Base-by-base conservation (phyloP, 2,113 vertebrate species). In the Phoxinus phoxinus region DNA sequence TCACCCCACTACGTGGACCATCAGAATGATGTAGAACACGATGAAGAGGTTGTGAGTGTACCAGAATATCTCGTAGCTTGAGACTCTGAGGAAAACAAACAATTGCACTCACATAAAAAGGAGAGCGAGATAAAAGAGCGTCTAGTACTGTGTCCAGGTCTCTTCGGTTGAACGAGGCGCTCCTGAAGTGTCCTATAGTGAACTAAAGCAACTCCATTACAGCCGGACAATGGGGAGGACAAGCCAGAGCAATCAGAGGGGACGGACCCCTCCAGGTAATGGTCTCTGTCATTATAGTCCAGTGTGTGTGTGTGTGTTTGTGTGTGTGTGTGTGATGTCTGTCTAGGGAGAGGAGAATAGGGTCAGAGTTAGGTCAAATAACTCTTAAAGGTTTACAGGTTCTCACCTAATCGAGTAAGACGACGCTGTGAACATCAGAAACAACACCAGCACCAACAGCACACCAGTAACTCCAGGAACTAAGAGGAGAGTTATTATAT, bases 21-120 rank as follows among this genome's bases (percentile, higher is more conserved):
- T 94, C 81, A 99, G 95, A 88, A 99, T 93, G 89, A 98, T 88
- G 91, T 99, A 99, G 95, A 99, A 99, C 86, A 98, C 89, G 86
- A 99, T 97, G 93, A 98, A 99, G 91, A 99, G 97, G 92, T 97
- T 99, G 93, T 99, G 98, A 53, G 97, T 99, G 85, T 99, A 99
- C 97, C 97, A 99, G 95, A 99, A 99, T 91, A 99, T 96, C 91
- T 99, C 96, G 93, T 98, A 99, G 89, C 95, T 97, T 88, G 95
- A 97, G 87, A 97, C 90, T 91, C 98, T 99, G 95, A 25, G 87
- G 82, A 15, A 69, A 44, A 83, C 6, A 80, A 1, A 86, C 15
- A 78, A 30, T 37, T 32, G 6, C 30, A 73, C 15, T 74, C 48
- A 83, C 8, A 44, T 19, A 21, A 53, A 53, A 71, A 41, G 30